Base-by-base conservation (phyloP, 2,113 vertebrate species). In the Brachypodius melanocephalos region DNA sequence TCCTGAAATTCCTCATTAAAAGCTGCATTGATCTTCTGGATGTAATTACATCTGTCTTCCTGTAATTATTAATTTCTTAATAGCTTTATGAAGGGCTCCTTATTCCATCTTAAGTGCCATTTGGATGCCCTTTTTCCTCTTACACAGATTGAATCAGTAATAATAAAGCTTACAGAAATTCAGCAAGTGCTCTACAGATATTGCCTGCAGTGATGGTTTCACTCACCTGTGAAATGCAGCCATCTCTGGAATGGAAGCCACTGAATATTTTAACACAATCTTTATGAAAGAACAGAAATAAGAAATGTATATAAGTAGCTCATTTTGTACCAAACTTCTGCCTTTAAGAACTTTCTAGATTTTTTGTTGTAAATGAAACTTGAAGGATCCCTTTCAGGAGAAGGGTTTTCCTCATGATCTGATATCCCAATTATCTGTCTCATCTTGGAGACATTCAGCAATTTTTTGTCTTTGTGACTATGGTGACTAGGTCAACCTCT, bases 51-150 rank as follows among this genome's bases (percentile, higher is more conserved):
- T 95, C 94, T 96, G 91, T 89, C 95, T 97, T 97, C 95, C 94
- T 97, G 94, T 90, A 96, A 96, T 96, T 96, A 96, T 95, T 93
- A 96, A 96, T 95, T 96, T 96, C 96, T 93, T 95, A 97, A 96
- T 95, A 94, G 93, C 91, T 97, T 95, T 95, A 95, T 96, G 94
- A 96, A 96, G 93, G 85, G 91, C 88, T 91, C 31, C 89, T 97
- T 95, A 90, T 95, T 94, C 87, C 81, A 83, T 93, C 38, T 90
- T 79, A 96, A 97, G 95, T 96, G 91, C 85, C 85, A 90, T 94
- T 96, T 96, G 91, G 88, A 88, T 95, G 91, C 85, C 82, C 85
- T 93, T 88, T 96, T 96, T 93, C 93, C 91, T 95, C 82, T 85
- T 77, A 59, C 72, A 71, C n/a, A 88, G 91, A 93, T 79, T 96